Conservation (phyloP, 1,140 invertebrate species). For the Steinernema feltiae region DNA sequence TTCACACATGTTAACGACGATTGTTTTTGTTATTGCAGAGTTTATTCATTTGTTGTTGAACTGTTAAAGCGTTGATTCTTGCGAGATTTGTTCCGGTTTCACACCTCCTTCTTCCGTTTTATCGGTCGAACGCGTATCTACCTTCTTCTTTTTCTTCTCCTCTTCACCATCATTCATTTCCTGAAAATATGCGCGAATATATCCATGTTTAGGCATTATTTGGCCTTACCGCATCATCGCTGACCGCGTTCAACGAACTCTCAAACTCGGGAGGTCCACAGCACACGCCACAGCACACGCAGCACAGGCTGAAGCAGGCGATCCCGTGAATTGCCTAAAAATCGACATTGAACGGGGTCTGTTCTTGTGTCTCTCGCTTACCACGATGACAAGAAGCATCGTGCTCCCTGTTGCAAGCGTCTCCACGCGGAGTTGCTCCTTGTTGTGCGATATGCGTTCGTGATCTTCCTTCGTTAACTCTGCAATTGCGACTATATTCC, state of each 20-base stretch:
- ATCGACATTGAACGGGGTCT: not conserved
- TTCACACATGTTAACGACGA: not conserved
- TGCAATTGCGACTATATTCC: too few relatives aligned
- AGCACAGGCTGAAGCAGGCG: not conserved
- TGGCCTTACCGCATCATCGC: too few relatives aligned
- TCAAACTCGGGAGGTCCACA: not conserved
- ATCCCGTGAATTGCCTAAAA: not conserved
- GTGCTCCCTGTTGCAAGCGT: not conserved
- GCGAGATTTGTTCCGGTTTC: not conserved
- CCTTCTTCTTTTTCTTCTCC: not conserved
- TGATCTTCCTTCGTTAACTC: too few relatives aligned
- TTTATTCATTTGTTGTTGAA: conserved; percentile 12
- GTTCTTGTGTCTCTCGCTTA: too few relatives aligned
- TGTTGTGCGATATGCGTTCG: too few relatives aligned
- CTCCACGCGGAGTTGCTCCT: too few relatives aligned
- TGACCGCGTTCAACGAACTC: too few relatives aligned
- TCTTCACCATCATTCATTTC: not conserved
- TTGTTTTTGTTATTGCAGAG: conserved; percentile 13
- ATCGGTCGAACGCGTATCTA: not conserved
- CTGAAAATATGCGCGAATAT: too few relatives aligned
- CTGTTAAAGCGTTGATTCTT: not conserved
- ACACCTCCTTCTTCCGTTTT: not conserved
- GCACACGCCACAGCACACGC: not conserved
- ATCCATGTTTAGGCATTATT: too few relatives aligned
- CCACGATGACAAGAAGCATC: not conserved